Conservation (phyloP, 53 echinoderm and acorn worm species). For the Mesocentrotus franciscanus region DNA sequence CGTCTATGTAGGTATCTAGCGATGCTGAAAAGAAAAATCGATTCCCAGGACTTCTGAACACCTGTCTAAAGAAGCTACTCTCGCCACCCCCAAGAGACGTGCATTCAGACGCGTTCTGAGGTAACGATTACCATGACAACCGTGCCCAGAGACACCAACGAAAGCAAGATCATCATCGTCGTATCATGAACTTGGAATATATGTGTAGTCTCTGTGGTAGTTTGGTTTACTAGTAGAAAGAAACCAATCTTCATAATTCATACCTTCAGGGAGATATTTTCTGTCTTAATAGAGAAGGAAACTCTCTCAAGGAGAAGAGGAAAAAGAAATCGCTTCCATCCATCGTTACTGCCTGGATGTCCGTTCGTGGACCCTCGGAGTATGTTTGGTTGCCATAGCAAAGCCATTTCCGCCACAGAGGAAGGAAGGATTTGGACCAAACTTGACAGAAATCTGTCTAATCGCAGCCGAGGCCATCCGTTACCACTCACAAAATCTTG, state of each 20-base stretch:
- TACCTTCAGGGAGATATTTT: neutral
- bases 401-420: neutral
- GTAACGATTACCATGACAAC: slow-evolving; percentile 1
- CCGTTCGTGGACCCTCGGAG: neutral
- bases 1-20: neutral
- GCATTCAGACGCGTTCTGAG: neutral
- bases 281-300: neutral
- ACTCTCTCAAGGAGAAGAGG: neutral
- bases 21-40: slow-evolving; percentile 5
- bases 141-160: neutral
- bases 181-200: neutral
- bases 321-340: neutral
- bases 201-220: neutral
- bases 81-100: neutral
- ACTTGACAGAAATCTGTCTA: slow-evolving; percentile 3
- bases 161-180: neutral
- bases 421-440: slow-evolving; percentile 33
- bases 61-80: neutral
- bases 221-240: neutral
- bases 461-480: slow-evolving; percentile 29
- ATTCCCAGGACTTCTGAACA: neutral
- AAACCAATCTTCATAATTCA: neutral
- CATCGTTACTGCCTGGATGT: neutral
- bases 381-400: slow-evolving; percentile 31
- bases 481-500: neutral